Evolutionary conservation across 2,113 vertebrate genomes (phyloP).

Genomic region (Ictalurus furcatus): DNA sequence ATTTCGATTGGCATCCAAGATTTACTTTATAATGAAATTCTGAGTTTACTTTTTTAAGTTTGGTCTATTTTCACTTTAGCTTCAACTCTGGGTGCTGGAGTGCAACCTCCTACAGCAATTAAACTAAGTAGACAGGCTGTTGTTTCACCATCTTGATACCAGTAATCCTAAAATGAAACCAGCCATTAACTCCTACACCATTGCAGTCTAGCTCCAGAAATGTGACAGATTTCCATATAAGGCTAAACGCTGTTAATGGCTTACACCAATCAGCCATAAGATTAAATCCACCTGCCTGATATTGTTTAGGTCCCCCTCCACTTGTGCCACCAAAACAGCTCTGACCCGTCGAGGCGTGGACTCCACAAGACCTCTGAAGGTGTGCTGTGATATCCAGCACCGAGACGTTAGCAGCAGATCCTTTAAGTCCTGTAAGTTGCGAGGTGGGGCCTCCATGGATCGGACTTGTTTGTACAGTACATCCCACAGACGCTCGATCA

Average conservation of each 20-base stretch:
- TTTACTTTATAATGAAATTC: background rate
- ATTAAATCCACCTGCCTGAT: too few species aligned
- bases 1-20: background rate
- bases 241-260: background rate
- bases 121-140: background rate
- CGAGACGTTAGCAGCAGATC: too few species aligned
- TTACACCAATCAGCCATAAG: background rate
- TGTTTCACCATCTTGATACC: background rate
- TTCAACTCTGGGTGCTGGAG: background rate
- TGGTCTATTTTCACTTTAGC: background rate
- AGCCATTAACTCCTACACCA: background rate
- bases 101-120: background rate
- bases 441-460: too few species aligned
- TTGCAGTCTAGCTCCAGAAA: background rate
- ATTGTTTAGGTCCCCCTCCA: too few species aligned
- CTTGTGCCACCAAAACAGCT: too few species aligned
- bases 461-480: too few species aligned
- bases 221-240: background rate
- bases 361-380: too few species aligned
- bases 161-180: background rate
- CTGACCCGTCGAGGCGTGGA: too few species aligned
- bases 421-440: too few species aligned
- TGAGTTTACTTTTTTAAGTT: background rate
- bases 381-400: too few species aligned
- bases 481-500: too few species aligned